Percentiles rank a stretch among this genome's conserved stretches.
These are phyloP conservation scores for Myotis planiceps DNA, from an alignment of 2,797 vertebrate species.

Conservation along the genomic window DNA sequence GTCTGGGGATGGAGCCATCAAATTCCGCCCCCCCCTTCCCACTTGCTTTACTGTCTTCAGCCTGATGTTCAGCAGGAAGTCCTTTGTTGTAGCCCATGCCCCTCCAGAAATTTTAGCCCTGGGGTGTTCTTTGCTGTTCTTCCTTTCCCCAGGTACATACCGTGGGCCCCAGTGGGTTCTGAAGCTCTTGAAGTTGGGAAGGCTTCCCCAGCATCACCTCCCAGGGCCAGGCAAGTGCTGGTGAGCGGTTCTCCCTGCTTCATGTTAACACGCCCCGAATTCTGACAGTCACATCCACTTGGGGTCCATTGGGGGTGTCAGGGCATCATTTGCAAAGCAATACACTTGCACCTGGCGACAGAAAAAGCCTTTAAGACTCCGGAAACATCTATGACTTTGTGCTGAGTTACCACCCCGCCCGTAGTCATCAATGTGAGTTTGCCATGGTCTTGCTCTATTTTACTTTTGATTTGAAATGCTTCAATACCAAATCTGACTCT, in stretches of 20 bases:
- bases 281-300: not conserved
- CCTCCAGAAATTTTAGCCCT: not conserved
- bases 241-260: not conserved
- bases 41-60: not conserved
- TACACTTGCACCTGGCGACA: not conserved
- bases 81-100: not conserved
- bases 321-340: not conserved
- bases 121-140: not conserved
- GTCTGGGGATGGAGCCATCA: not conserved
- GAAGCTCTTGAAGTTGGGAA: not conserved
- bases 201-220: not conserved
- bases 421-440: not conserved
- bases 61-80: not conserved
- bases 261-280: not conserved
- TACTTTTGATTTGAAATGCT: not conserved
- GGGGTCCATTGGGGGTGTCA: not conserved
- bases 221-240: too few species aligned
- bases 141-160: not conserved
- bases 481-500: not conserved
- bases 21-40: too few species aligned
- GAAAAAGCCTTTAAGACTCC: not conserved
- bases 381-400: not conserved
- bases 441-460: not conserved
- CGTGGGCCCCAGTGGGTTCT: not conserved
- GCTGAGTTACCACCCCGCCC: not conserved